Conservation (phyloP, 2,888 invertebrate species). For the Drosophila kanekoi region DNA sequence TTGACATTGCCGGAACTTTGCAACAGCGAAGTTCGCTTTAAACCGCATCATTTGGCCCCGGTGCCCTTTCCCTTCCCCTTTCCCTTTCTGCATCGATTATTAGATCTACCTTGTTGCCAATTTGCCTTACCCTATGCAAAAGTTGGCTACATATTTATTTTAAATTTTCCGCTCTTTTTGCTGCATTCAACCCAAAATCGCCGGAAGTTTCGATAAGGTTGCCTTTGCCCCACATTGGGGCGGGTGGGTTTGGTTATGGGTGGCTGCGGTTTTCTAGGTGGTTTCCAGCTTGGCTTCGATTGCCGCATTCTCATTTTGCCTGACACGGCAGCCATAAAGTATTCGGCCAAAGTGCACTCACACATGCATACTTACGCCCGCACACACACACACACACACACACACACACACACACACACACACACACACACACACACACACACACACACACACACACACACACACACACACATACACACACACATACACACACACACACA, state of each 20-base stretch:
- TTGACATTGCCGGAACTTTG: conserved; percentile 40
- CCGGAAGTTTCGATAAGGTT: conserved; percentile 73
- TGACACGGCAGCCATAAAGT: conserved; percentile 70
- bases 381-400: conserved; percentile 13
- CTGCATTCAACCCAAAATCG: conserved; percentile 48
- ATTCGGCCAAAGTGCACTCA: conserved; percentile 71
- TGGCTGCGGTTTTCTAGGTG: conserved; percentile 12
- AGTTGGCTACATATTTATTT: conserved; percentile 69
- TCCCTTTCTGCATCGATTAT: conserved; percentile 7
- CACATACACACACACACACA: conserved; percentile 1
- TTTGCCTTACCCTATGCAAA: conserved; percentile 36
- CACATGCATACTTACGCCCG: conserved; percentile 1
- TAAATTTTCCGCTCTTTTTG: conserved; percentile 68
- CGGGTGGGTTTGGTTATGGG: background rate
- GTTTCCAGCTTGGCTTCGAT: conserved; percentile 29
- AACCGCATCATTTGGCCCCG: conserved; percentile 57
- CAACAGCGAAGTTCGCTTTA: conserved; percentile 32
- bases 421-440: conserved; percentile 11
- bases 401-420: conserved; percentile 24
- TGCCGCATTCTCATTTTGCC: conserved; percentile 44
- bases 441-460: conserved; percentile 8
- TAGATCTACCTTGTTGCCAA: conserved; percentile 32
- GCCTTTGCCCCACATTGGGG: conserved; percentile 24
- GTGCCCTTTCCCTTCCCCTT: background rate
- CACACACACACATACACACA: conserved; percentile 7